Conservation (phyloP, 2,888 invertebrate species). For the Melinaea marsaeus region DNA sequence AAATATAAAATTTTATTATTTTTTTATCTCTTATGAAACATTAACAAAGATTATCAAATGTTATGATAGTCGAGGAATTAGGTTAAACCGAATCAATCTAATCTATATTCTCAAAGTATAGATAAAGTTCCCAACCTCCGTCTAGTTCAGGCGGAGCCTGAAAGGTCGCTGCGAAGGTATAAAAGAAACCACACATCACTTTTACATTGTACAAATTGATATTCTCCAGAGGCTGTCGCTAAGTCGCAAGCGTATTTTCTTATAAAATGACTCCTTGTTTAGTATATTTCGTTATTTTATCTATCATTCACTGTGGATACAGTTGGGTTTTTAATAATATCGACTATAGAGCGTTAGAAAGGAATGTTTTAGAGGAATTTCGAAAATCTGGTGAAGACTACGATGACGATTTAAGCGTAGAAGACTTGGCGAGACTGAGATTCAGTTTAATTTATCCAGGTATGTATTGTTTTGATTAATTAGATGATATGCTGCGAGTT, state of each 20-base stretch:
- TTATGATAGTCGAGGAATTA: not conserved
- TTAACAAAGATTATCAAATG: not conserved
- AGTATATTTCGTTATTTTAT: slow-evolving; percentile 15
- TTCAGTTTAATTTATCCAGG: slow-evolving; percentile 53
- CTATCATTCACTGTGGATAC: slow-evolving; percentile 20
- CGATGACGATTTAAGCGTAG: slow-evolving; percentile 24
- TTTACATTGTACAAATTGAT: slow-evolving; percentile 14
- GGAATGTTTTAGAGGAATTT: slow-evolving; percentile 14
- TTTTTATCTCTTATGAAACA: not conserved
- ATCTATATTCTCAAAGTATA: slow-evolving; percentile 4
- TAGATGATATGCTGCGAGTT: not conserved
- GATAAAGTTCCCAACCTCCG: slow-evolving; percentile 21
- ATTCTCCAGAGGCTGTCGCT: slow-evolving; percentile 7
- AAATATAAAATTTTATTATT: not conserved
- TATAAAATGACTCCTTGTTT: slow-evolving; percentile 24
- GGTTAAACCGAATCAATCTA: not conserved
- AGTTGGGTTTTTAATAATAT: slow-evolving; percentile 42
- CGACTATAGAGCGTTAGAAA: slow-evolving; percentile 21
- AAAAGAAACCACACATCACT: slow-evolving; percentile 22
- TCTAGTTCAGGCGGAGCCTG: slow-evolving; percentile 20
- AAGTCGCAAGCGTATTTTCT: not conserved
- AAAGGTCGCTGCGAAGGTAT: slow-evolving; percentile 21
- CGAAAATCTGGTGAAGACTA: slow-evolving; percentile 19
- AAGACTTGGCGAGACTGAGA: slow-evolving; percentile 32
- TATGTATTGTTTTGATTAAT: slow-evolving; percentile 28